phyloP scores from a whole-genome alignment of 2,888 invertebrate species.

The Hirtodrosophila trivittata region DNA sequence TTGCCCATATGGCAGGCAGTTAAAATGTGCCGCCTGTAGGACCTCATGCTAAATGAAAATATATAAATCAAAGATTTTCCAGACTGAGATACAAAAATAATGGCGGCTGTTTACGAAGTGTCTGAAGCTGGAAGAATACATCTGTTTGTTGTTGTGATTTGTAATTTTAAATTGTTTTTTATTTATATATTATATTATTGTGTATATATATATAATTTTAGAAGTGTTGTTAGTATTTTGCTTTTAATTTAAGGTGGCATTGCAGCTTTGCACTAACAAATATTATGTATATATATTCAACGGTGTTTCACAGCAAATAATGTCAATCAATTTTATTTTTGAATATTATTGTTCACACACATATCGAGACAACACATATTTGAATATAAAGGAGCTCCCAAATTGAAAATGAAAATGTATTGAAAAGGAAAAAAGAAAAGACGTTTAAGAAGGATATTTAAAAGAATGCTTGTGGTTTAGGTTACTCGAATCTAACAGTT shows the following conservation, averaged over 20 bases:
- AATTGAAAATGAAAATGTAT: slow-evolving; percentile 17
- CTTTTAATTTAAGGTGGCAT: slow-evolving; percentile 42
- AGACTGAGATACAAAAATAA: slow-evolving; percentile 8
- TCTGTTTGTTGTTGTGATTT: neutral
- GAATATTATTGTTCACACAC: slow-evolving; percentile 63
- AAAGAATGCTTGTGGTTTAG: slow-evolving; percentile 45
- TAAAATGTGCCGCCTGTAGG: slow-evolving; percentile 36
- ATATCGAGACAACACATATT: slow-evolving; percentile 67
- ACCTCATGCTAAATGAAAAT: slow-evolving; percentile 36
- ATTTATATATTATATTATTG: slow-evolving; percentile 15
- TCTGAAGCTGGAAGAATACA: neutral
- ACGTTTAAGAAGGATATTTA: neutral
- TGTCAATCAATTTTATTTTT: slow-evolving; percentile 18
- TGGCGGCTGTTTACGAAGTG: neutral
- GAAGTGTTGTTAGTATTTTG: slow-evolving; percentile 13
- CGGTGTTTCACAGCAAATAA: slow-evolving; percentile 53
- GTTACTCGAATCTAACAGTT: slow-evolving; percentile 46
- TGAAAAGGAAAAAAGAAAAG: slow-evolving; percentile 22
- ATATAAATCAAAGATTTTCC: slow-evolving; percentile 63
- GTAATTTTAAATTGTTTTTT: slow-evolving; percentile 16
- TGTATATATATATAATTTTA: slow-evolving; percentile 3
- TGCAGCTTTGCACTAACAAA: slow-evolving; percentile 39
- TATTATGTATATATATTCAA: slow-evolving; percentile 37
- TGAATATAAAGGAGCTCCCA: slow-evolving; percentile 51
- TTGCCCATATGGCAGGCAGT: slow-evolving; percentile 22